These are phyloP conservation scores for Tachysurus vachellii DNA, from an alignment of 2,113 vertebrate species.

Conservation along the genomic window DNA sequence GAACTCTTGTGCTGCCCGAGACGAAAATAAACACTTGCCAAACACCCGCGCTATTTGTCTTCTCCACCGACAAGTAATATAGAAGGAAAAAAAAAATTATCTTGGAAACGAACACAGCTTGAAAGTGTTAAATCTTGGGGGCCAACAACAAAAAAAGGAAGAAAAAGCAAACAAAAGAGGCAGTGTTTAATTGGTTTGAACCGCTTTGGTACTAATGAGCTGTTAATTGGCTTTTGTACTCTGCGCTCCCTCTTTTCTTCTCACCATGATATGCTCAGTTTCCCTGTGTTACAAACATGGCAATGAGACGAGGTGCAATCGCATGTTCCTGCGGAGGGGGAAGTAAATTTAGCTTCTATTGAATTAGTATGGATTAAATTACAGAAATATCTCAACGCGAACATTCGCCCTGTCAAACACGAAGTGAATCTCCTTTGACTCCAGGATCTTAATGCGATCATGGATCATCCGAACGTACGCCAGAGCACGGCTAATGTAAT, in stretches of 20 bases:
- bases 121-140: conserved; percentile 55
- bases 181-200: conserved; percentile 66
- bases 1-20: conserved; percentile 44
- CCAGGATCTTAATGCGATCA: neutral
- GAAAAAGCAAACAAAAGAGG: conserved; percentile 34
- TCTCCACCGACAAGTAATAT: conserved; percentile 43
- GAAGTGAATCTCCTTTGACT: conserved; percentile 3
- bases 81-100: conserved; percentile 33
- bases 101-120: conserved; percentile 56
- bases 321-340: neutral
- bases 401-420: neutral
- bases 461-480: neutral
- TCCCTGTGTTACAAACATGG: conserved; percentile 55
- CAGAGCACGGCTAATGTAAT: neutral
- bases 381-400: neutral
- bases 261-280: conserved; percentile 59
- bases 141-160: conserved; percentile 32
- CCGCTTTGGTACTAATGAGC: conserved; percentile 70
- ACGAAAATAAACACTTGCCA: conserved; percentile 58
- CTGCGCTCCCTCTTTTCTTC: conserved; percentile 53
- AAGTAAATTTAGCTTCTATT: conserved; percentile 15
- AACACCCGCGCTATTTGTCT: conserved; percentile 51
- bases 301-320: conserved; percentile 34
- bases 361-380: conserved; percentile 32
- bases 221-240: conserved; percentile 72